phyloP scores from a whole-genome alignment of 1,140 invertebrate genomes.

The Ptiloglossa arizonensis region DNA sequence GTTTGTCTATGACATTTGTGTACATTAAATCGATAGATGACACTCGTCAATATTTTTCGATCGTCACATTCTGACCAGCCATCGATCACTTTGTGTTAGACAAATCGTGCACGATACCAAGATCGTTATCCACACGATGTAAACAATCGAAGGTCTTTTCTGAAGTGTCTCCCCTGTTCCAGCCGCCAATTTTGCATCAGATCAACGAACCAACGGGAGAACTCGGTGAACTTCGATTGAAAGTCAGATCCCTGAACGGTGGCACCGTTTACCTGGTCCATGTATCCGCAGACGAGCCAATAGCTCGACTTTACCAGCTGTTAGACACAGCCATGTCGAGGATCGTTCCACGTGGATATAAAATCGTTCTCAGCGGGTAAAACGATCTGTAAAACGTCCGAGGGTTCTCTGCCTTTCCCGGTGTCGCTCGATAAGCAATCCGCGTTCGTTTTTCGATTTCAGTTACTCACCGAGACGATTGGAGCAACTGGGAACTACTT shows the following conservation, averaged over 20 bases:
- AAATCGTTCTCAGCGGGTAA: conserved; percentile 76
- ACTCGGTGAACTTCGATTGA: conserved; percentile 72
- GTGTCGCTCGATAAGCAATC: not conserved
- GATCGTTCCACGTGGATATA: conserved; percentile 64
- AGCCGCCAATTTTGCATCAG: conserved; percentile 71
- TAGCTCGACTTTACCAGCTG: conserved; percentile 72
- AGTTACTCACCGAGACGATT: conserved; percentile 71
- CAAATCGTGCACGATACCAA: too few relatives aligned
- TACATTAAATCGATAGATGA: too few relatives aligned
- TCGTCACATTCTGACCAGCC: too few relatives aligned
- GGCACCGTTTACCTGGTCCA: conserved; percentile 74
- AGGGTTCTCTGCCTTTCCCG: not conserved
- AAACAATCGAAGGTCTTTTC: too few relatives aligned
- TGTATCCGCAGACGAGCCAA: conserved; percentile 71
- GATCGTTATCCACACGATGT: too few relatives aligned
- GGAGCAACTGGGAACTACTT: conserved; percentile 60
- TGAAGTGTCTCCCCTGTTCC: too few relatives aligned
- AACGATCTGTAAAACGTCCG: not conserved
- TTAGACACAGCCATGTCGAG: conserved; percentile 69
- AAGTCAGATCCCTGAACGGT: conserved; percentile 76
- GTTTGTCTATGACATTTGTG: too few relatives aligned
- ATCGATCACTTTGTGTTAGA: too few relatives aligned
- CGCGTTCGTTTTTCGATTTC: not conserved
- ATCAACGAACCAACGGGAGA: conserved; percentile 71
- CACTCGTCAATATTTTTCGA: too few relatives aligned